Conservation (phyloP, 1,140 invertebrate species). For the Protaetia brevitarsis region DNA sequence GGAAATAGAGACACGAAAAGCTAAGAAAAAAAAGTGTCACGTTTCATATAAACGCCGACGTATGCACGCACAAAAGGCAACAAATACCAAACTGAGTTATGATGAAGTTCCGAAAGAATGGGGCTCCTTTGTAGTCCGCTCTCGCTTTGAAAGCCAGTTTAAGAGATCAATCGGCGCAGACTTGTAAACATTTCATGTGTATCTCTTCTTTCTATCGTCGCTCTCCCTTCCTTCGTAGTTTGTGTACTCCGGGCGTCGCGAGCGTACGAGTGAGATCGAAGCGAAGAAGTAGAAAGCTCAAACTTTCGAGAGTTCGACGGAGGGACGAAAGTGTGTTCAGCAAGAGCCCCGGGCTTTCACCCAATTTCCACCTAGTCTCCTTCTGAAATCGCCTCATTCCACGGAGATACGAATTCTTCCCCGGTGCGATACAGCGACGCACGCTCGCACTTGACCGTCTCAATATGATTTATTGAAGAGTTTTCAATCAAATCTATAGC, state of each 20-base stretch:
- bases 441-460: neutral
- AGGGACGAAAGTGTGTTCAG: neutral
- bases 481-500: too few species aligned
- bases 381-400: neutral
- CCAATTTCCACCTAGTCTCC: slow-evolving; percentile 11
- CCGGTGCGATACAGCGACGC: neutral
- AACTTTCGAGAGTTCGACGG: neutral
- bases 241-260: neutral
- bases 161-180: slow-evolving; percentile 13
- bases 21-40: neutral
- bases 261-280: neutral
- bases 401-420: neutral
- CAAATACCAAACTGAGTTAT: slow-evolving; percentile 18
- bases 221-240: neutral
- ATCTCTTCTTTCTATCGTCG: neutral
- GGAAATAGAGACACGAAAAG: neutral
- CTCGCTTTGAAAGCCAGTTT: slow-evolving; percentile 13
- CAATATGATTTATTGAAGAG: neutral
- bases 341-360: neutral
- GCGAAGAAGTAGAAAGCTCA: neutral
- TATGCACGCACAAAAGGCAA: slow-evolving; percentile 11
- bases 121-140: neutral
- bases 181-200: slow-evolving; percentile 15
- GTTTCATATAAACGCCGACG: neutral
- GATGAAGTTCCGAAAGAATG: slow-evolving; percentile 16